phyloP scores from a whole-genome alignment of 1,140 invertebrate genomes.

The Conus ventricosus region DNA sequence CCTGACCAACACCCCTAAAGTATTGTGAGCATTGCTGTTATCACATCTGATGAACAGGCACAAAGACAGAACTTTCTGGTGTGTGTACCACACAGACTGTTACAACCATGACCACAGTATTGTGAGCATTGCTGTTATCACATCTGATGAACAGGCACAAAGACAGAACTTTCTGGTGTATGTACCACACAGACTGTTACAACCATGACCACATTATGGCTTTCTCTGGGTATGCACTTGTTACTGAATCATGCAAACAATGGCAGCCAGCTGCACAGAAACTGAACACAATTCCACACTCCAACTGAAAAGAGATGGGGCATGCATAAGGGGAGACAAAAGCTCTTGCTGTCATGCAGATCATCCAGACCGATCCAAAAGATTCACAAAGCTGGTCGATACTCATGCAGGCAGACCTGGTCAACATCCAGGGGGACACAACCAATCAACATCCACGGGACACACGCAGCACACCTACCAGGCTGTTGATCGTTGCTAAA shows the following conservation, averaged over 20 bases:
- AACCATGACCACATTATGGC: no score
- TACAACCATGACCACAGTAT: no score
- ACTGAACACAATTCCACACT: neutral
- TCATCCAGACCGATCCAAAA: neutral
- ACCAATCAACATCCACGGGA: neutral
- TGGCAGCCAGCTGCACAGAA: neutral
- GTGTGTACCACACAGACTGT: no score
- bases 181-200: no score
- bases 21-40: no score
- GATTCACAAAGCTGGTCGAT: neutral
- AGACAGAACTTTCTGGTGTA: no score
- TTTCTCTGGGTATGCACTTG: neutral
- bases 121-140: no score
- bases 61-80: no score
- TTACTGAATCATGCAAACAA: slow-evolving; percentile 1
- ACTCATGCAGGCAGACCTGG: neutral
- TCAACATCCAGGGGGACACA: neutral
- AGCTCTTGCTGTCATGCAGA: neutral
- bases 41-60: no score
- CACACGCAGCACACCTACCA: neutral
- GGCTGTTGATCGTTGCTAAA: no score
- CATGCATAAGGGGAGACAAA: neutral
- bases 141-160: no score
- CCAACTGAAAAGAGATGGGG: neutral
- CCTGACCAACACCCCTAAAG: no score